phyloP scores from a whole-genome alignment of 2,113 vertebrate species.

The Pangasianodon hypophthalmus region DNA sequence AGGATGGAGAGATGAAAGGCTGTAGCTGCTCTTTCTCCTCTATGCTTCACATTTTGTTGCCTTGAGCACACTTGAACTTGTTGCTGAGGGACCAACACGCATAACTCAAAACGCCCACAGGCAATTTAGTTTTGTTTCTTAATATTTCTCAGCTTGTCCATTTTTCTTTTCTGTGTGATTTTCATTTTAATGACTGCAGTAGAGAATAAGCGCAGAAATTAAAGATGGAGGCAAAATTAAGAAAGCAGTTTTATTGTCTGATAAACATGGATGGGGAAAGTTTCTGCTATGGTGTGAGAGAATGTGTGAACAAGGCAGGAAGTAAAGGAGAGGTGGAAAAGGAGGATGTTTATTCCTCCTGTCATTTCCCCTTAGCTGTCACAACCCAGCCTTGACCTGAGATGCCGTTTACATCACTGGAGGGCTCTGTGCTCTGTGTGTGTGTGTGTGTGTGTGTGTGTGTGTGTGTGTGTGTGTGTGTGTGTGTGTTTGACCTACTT shows the following conservation, averaged over 20 bases:
- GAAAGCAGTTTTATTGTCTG: background rate
- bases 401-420: constrained; percentile 42
- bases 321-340: background rate
- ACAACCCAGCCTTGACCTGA: constrained; percentile 39
- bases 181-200: background rate
- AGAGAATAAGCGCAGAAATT: background rate
- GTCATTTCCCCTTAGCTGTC: constrained; percentile 28
- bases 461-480: constrained; percentile 31
- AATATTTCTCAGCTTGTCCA: background rate
- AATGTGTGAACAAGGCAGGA: constrained; percentile 15
- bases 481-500: constrained; percentile 9
- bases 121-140: constrained; percentile 2
- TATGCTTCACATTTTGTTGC: constrained; percentile 22
- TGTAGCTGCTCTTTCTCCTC: constrained; percentile 6
- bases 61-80: constrained; percentile 16
- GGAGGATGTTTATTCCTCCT: constrained; percentile 24
- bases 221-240: background rate
- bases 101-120: constrained; percentile 28
- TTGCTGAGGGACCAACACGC: constrained; percentile 14
- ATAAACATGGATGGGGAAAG: background rate
- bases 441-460: constrained; percentile 31
- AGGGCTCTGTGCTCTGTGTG: constrained; percentile 11
- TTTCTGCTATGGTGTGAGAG: background rate
- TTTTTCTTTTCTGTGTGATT: background rate
- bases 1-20: constrained; percentile 15